phyloP scores from a whole-genome alignment of 2,797 vertebrate genomes.

The Sebastes melanostomus region DNA sequence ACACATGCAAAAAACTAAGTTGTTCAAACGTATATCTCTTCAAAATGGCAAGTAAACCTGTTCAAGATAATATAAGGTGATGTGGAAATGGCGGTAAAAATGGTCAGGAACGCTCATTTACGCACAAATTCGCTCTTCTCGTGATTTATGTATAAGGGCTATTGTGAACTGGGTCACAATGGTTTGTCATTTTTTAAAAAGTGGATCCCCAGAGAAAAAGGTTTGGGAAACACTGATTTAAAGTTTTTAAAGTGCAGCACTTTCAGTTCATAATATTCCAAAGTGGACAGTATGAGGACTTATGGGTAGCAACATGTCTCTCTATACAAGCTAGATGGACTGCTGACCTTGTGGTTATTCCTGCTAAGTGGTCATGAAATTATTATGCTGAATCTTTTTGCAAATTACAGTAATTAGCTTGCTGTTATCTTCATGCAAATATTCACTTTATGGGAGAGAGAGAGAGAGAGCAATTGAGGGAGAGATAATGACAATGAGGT shows the following conservation, averaged over 20 bases:
- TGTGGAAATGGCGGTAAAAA: no score
- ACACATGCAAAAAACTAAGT: no score
- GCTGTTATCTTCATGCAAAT: not conserved
- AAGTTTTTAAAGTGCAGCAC: not conserved
- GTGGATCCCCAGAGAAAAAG: no score
- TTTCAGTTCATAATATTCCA: not conserved
- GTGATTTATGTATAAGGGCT: rapidly evolving
- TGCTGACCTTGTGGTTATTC: not conserved
- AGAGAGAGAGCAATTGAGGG: not conserved
- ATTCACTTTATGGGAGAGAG: not conserved
- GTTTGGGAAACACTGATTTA: no score
- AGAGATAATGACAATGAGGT: not conserved
- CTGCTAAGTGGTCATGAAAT: not conserved
- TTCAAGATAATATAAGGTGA: no score
- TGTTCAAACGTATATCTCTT: no score
- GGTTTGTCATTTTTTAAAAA: no score
- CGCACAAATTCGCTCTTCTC: no score
- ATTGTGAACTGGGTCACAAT: no score
- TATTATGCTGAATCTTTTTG: not conserved
- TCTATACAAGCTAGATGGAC: not conserved
- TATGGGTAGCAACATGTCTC: no score
- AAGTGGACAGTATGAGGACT: not conserved
- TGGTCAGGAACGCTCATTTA: no score
- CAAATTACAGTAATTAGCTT: not conserved
- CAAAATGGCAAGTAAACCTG: no score